Conservation (phyloP, 2,113 vertebrate species). For the Calyptomena viridis region DNA sequence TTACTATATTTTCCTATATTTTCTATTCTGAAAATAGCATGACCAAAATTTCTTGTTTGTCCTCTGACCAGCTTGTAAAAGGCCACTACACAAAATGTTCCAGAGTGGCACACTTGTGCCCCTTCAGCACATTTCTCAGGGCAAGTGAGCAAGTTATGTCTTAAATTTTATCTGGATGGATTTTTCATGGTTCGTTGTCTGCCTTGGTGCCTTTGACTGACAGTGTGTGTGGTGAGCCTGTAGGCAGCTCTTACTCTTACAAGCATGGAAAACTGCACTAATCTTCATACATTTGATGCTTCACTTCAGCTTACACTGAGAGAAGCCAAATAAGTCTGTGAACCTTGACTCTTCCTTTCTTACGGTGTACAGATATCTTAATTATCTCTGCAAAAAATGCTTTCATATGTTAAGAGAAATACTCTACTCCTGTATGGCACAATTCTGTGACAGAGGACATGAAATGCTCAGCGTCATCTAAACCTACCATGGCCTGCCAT, state of each 20-base stretch:
- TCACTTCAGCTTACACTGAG: background rate
- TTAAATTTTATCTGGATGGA: background rate
- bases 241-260: background rate
- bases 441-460: background rate
- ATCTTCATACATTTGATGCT: background rate
- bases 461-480: background rate
- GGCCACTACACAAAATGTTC: background rate
- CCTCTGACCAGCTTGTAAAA: background rate
- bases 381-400: background rate
- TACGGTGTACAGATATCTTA: background rate
- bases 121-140: background rate
- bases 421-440: background rate
- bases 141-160: background rate
- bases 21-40: background rate
- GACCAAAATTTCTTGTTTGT: background rate
- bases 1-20: background rate
- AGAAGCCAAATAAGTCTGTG: background rate
- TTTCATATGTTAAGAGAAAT: background rate
- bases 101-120: background rate
- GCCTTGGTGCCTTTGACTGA: background rate
- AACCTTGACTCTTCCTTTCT: background rate
- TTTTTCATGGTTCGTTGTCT: background rate
- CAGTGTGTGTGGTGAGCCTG: background rate
- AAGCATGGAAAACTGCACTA: background rate
- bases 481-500: background rate